Conservation (phyloP, 2,888 invertebrate genomes). For the Steromphala cineraria region DNA sequence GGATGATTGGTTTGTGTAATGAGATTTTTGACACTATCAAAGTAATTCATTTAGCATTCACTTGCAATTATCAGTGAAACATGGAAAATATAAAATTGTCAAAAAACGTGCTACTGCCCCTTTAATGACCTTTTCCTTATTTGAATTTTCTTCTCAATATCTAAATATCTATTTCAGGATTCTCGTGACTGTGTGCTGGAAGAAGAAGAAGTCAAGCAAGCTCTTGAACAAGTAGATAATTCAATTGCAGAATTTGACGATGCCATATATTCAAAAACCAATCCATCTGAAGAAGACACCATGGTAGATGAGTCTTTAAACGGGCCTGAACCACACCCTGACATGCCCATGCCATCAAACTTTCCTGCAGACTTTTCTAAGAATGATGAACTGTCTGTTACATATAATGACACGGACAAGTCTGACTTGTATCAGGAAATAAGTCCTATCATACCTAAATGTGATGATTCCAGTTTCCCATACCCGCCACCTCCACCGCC, state of each 20-base stretch:
- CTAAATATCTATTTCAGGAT: conserved; percentile 25
- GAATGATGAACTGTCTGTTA: conserved; percentile 13
- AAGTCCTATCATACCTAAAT: neutral
- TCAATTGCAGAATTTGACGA: conserved; percentile 40
- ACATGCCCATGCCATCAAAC: conserved; percentile 33
- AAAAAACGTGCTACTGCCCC: too few relatives aligned
- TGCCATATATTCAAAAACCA: conserved; percentile 30
- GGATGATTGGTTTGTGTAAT: too few relatives aligned
- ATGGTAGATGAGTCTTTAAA: conserved; percentile 33
- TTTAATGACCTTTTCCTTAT: too few relatives aligned
- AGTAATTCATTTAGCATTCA: too few relatives aligned
- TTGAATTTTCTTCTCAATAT: too few relatives aligned
- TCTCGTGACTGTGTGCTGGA: conserved; percentile 23
- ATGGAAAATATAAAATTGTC: too few relatives aligned
- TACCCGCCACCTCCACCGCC: conserved; percentile 38
- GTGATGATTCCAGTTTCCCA: neutral
- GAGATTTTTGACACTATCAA: too few relatives aligned
- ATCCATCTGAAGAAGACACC: too few relatives aligned
- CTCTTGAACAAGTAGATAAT: conserved; percentile 35
- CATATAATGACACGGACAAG: conserved; percentile 6
- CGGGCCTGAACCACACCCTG: neutral
- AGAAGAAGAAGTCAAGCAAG: conserved; percentile 36
- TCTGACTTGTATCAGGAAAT: conserved; percentile 20
- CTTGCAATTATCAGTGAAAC: too few relatives aligned
- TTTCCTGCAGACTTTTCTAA: conserved; percentile 39